These are phyloP conservation scores for Bufo gargarizans DNA, from an alignment of 2,113 vertebrate genomes.

Conservation along the genomic window DNA sequence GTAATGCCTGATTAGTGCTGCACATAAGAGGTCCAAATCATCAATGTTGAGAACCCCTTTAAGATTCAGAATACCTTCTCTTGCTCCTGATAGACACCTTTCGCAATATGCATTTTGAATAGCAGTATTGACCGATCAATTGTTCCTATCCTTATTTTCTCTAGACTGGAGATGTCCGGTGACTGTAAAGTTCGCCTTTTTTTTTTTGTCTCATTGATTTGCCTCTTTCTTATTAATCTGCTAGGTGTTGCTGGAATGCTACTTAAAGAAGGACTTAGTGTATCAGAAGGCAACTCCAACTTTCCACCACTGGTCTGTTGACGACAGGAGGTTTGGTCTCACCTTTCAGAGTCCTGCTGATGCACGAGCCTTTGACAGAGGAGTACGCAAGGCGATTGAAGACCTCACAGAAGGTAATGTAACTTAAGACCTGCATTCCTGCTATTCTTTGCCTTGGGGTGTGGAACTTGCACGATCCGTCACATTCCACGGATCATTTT, in stretches of 20 bases:
- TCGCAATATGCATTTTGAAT: too few relatives aligned
- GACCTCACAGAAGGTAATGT: constrained; percentile 94
- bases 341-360: constrained; percentile 98
- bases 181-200: too few relatives aligned
- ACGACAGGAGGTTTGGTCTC: constrained; percentile 92
- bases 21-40: too few relatives aligned
- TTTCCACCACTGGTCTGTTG: constrained; percentile 98
- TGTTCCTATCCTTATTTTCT: too few relatives aligned
- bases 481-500: constrained; percentile 30
- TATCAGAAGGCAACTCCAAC: constrained; percentile 99
- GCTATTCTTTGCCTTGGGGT: constrained; percentile 12
- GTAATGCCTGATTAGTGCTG: too few relatives aligned
- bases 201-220: neutral
- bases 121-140: too few relatives aligned
- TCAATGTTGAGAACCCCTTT: too few relatives aligned
- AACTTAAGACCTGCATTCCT: neutral
- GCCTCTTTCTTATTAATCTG: neutral
- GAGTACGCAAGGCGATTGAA: constrained; percentile 95
- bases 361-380: constrained; percentile 95
- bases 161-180: too few relatives aligned
- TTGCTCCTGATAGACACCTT: too few relatives aligned
- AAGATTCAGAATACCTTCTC: too few relatives aligned
- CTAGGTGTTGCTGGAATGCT: constrained; percentile 96
- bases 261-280: constrained; percentile 93
- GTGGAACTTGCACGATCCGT: neutral